Conservation (phyloP, 2,113 vertebrate genomes). For the Daboia siamensis region DNA sequence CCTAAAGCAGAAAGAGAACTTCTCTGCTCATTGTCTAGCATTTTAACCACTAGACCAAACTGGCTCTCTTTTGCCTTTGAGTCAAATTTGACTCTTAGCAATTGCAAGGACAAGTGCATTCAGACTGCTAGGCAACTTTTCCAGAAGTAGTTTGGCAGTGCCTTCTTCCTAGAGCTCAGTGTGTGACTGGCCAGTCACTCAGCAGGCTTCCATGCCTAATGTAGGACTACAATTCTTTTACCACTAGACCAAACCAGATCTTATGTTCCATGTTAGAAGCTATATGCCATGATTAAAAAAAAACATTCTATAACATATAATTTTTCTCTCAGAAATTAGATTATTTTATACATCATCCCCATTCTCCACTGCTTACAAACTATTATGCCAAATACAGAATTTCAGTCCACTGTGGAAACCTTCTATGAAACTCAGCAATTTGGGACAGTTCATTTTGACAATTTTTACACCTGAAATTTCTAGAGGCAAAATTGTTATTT, state of each 20-base stretch:
- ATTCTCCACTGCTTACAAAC: neutral
- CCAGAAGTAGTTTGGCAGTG: neutral
- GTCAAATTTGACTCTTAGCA: neutral
- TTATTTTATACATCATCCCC: neutral
- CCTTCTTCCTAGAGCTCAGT: neutral
- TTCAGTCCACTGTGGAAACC: constrained; percentile 19
- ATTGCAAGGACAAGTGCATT: neutral
- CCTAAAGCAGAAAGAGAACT: neutral
- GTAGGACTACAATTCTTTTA: neutral
- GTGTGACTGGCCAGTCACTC: neutral
- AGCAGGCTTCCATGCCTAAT: neutral
- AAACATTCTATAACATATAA: neutral
- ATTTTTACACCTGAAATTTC: constrained; percentile 10
- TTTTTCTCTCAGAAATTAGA: neutral
- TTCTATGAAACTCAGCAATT: neutral
- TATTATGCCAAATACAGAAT: neutral
- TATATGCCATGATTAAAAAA: neutral
- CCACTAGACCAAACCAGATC: neutral
- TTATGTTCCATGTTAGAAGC: neutral
- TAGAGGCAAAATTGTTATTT: neutral
- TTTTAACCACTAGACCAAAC: neutral
- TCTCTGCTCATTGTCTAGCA: neutral
- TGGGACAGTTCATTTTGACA: neutral
- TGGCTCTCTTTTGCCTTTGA: neutral
- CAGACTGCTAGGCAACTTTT: neutral